Conservation (phyloP, 2,113 vertebrate species). For the Crotalus viridis region DNA sequence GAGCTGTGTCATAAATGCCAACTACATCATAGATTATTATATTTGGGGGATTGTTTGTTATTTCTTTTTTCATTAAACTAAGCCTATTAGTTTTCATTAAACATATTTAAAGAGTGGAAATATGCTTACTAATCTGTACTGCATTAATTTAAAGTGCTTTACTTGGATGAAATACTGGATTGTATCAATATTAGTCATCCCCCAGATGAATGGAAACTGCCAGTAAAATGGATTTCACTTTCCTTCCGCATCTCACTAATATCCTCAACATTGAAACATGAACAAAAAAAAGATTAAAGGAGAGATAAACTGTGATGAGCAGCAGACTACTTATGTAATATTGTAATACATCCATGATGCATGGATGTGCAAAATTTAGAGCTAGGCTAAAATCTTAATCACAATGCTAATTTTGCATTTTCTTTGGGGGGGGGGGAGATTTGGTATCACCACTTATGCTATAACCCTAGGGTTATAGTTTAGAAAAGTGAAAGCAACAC, state of each 20-base stretch:
- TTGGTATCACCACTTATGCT: not conserved
- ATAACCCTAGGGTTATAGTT: not conserved
- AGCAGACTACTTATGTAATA: not conserved
- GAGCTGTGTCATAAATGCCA: not conserved
- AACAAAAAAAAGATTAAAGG: not conserved
- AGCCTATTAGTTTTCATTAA: not conserved
- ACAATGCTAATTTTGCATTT: not conserved
- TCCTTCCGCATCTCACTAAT: not conserved
- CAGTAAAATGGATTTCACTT: not conserved
- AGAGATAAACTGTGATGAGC: not conserved
- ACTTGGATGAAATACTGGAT: not conserved
- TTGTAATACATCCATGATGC: not conserved
- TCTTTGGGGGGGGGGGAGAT: not conserved
- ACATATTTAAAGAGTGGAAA: not conserved
- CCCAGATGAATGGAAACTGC: not conserved
- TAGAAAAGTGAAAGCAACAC: not conserved
- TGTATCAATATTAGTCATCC: not conserved
- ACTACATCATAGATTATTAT: not conserved
- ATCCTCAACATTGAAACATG: not conserved
- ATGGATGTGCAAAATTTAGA: not conserved
- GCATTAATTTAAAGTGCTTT: not conserved
- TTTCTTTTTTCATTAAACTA: not conserved
- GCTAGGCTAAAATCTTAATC: not conserved
- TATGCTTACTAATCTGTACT: not conserved
- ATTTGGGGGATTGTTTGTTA: not conserved